Base-by-base conservation (phyloP, 2,113 vertebrate species). In the Sceloporus tristichus region DNA sequence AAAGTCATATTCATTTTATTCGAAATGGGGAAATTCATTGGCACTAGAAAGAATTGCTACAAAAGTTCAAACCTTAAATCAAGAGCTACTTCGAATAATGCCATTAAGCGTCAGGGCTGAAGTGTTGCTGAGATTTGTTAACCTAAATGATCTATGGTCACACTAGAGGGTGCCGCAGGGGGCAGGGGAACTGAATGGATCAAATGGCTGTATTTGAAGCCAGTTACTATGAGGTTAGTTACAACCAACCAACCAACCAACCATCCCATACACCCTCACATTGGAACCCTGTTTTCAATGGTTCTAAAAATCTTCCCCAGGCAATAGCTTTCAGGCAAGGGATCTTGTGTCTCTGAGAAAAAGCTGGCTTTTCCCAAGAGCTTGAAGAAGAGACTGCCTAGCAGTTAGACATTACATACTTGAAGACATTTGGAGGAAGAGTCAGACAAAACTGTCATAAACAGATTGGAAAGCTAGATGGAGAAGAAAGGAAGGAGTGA, bases 31-130 rank as follows among this genome's bases (percentile, higher is more conserved):
- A 90, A 86, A 91, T 88, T 88, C 91, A 90, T 91, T 93, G 87
- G 83, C 89, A 87, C 90, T 93, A 90, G 93, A 92, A 96, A 87
- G 89, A 94, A 95, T 94, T 96, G 93, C 91, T 80, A 18, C 85
- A 88, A 95, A 96, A 94, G 91, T 94, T 96, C 94, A 92, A 94
- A 88, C 86, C 94, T 91, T 96, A 94, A 96, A 96, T 97, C 95
- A 96, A 95, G 88, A 84, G 88, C 85, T 89, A 71, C 90, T 95
- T 94, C 90, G 88, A 92, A 91, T 94, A 95, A 97, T 94, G 93
- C 96, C 96, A 94, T 34, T 90, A 84, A 94, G 82, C 87, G 93
- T 95, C 89, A 93, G 86, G 76, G 68, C 92, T 88, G 90, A 95
- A 95, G 93, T 93, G 91, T 91, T 93, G 29, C 87, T 65, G 77